These are phyloP conservation scores for Xiphorhynchus elegans DNA, from an alignment of 2,113 vertebrate species.

Conservation along the genomic window DNA sequence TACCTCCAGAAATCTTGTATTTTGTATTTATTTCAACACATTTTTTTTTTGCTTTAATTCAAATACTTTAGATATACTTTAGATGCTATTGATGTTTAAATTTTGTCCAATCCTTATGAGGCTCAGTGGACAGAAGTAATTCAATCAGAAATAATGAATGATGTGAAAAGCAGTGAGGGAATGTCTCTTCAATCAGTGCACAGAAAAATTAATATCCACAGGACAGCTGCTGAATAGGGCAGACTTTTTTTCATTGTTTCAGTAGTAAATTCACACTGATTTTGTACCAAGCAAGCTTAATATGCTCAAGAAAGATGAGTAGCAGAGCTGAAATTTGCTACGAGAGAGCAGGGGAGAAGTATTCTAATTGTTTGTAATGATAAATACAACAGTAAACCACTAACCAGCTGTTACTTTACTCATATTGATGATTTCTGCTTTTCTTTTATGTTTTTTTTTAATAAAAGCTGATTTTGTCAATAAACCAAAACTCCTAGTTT, in stretches of 20 bases:
- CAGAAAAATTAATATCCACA: slow-evolving; percentile 7
- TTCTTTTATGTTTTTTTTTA: not conserved
- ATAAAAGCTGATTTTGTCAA: not conserved
- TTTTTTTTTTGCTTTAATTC: not conserved
- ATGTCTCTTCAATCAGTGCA: not conserved
- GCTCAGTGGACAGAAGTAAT: not conserved
- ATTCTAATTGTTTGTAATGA: not conserved
- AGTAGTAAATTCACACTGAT: not conserved
- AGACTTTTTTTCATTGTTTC: not conserved
- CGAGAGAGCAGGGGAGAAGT: not conserved
- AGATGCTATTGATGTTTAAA: slow-evolving; percentile 11
- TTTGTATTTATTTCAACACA: not conserved
- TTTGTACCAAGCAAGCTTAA: not conserved
- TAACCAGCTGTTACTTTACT: not conserved
- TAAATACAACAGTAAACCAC: not conserved
- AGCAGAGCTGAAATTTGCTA: not conserved
- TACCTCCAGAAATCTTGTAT: not conserved
- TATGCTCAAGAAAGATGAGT: not conserved
- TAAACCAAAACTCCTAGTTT: not conserved
- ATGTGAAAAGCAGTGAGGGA: slow-evolving; percentile 15
- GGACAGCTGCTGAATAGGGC: slow-evolving; percentile 17
- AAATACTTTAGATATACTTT: not conserved
- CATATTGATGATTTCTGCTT: not conserved
- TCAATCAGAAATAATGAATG: slow-evolving; percentile 20
- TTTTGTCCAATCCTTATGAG: not conserved